Percentiles rank a stretch among this genome's conserved stretches.
phyloP scores from a whole-genome alignment of 2,888 invertebrate species.

The Melanchra persicariae region DNA sequence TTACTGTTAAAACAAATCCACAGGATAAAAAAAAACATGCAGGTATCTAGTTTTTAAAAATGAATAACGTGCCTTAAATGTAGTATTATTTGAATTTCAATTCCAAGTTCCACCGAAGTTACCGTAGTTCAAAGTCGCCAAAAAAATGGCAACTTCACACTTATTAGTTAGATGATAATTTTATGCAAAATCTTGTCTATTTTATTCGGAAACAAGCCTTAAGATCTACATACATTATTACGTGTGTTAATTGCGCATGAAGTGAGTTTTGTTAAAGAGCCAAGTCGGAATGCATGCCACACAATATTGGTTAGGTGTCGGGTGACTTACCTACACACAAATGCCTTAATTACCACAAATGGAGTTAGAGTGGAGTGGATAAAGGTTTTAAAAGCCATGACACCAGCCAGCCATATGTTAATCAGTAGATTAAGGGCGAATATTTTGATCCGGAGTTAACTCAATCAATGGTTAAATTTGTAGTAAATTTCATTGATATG shows the following conservation, averaged over 20 bases:
- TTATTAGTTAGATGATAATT: background rate
- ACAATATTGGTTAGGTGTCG: conserved; percentile 2
- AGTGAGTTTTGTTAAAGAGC: conserved; percentile 10
- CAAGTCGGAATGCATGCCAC: background rate
- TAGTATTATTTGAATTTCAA: no score
- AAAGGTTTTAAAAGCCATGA: background rate
- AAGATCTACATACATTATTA: background rate
- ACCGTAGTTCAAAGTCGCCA: no score
- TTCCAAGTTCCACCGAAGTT: no score
- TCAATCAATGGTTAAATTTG: no score
- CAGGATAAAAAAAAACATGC: no score
- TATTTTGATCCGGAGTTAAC: no score
- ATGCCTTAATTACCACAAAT: conserved; percentile 11
- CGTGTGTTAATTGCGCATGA: background rate
- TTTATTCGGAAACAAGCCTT: background rate
- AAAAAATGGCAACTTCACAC: no score
- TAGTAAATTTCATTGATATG: no score
- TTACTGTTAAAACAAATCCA: no score
- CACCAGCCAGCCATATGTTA: background rate
- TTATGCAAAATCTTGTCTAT: background rate
- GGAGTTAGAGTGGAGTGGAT: background rate
- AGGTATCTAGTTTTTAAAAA: no score
- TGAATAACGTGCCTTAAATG: no score
- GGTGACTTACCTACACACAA: conserved; percentile 8
- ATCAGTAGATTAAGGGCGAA: background rate